Evolutionary conservation across 1,140 invertebrate species (phyloP).

Genomic region (Diachasmimorpha longicaudata): DNA sequence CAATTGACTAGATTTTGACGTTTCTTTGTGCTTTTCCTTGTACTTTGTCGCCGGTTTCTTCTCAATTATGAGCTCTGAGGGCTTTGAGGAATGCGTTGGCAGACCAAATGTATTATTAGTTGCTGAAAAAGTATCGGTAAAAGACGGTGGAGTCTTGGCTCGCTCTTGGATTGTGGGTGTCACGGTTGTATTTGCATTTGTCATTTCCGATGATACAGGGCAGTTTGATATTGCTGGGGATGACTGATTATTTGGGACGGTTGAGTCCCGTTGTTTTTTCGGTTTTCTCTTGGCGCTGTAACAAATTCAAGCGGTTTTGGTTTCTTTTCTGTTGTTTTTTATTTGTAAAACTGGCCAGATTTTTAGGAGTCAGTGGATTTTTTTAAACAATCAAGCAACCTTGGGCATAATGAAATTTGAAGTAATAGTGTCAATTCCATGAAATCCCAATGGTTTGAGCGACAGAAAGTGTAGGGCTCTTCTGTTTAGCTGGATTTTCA

Average conservation of each 20-base stretch:
- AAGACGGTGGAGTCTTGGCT: slow-evolving; percentile 29
- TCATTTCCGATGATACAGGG: background rate
- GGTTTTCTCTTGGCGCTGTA: slow-evolving; percentile 33
- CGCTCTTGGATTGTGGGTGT: slow-evolving; percentile 30
- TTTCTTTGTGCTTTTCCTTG: slow-evolving; percentile 49
- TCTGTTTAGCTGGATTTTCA: too few species aligned
- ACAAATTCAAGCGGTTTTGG: slow-evolving; percentile 20
- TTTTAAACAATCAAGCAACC: too few species aligned
- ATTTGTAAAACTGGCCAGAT: background rate
- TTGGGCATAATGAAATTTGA: too few species aligned
- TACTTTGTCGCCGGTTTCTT: slow-evolving; percentile 42
- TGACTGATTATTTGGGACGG: slow-evolving; percentile 24
- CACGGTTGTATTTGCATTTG: slow-evolving; percentile 17
- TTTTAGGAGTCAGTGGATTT: too few species aligned
- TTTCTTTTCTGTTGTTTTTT: background rate
- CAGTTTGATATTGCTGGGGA: background rate
- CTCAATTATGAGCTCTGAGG: slow-evolving; percentile 35
- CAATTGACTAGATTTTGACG: slow-evolving; percentile 23
- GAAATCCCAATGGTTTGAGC: too few species aligned
- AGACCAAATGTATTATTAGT: too few species aligned
- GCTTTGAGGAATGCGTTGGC: slow-evolving; percentile 29
- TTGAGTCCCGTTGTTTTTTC: slow-evolving; percentile 28
- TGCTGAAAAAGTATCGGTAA: slow-evolving; percentile 35
- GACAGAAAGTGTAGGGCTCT: too few species aligned
- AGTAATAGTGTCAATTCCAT: too few species aligned